phyloP scores from a whole-genome alignment of 2,797 vertebrate genomes.

The Myotis daubentonii region DNA sequence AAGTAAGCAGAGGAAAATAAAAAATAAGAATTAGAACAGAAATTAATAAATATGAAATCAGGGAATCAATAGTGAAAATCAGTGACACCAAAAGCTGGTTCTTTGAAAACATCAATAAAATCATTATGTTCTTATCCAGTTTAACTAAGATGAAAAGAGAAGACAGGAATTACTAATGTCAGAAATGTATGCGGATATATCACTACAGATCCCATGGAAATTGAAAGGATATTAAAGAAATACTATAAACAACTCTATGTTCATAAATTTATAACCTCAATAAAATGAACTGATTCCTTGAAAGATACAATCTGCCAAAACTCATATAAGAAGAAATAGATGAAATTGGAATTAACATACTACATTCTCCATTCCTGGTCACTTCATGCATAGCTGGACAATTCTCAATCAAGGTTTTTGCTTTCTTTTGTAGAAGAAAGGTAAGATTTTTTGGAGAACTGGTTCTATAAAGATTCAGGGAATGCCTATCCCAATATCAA shows the following conservation, averaged over 20 bases:
- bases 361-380: slow-evolving; percentile 28
- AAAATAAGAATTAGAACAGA: not conserved
- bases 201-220: not conserved
- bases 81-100: not conserved
- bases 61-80: not conserved
- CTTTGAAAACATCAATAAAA: not conserved
- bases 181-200: not conserved
- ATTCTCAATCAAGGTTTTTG: not conserved
- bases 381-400: slow-evolving; percentile 16
- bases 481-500: slow-evolving; percentile 72
- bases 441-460: slow-evolving; percentile 57
- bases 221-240: not conserved
- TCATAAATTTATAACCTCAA: not conserved
- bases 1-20: not conserved
- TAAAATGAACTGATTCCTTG: not conserved
- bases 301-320: not conserved
- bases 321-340: not conserved
- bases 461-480: slow-evolving; percentile 71
- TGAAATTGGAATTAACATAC: slow-evolving; percentile 64
- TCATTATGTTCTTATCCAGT: not conserved
- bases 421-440: slow-evolving; percentile 62
- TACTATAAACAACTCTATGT: not conserved
- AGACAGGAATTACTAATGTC: not conserved
- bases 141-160: not conserved
- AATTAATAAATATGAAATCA: not conserved